A percentile compares a stretch with the other conserved stretches of the same genome.
Evolutionary conservation across 2,888 invertebrate genomes (phyloP).

Genomic region (Tenthredo distinguenda): DNA sequence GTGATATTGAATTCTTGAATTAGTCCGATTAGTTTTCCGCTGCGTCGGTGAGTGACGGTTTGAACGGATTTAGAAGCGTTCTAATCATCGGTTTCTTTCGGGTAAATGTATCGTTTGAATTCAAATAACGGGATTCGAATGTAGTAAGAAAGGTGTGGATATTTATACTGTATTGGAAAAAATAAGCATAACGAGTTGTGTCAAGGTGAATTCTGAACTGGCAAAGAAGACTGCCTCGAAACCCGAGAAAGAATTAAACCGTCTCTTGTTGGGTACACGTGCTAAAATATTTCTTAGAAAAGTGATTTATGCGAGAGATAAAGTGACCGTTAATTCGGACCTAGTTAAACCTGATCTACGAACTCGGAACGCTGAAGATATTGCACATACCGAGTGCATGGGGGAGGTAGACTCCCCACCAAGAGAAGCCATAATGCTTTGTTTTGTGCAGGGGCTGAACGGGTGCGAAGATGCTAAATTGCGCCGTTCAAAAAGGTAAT

Average conservation of each 20-base stretch:
- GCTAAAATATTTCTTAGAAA: slow-evolving; percentile 34
- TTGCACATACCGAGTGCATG: slow-evolving; percentile 62
- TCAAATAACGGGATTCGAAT: too few relatives aligned
- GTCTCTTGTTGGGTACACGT: slow-evolving; percentile 14
- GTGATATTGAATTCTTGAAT: slow-evolving; percentile 21
- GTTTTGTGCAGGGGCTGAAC: slow-evolving; percentile 85
- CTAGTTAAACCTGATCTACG: not conserved
- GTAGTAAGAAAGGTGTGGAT: too few relatives aligned
- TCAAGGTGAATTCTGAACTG: slow-evolving; percentile 11
- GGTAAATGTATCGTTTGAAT: not conserved
- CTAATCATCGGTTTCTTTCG: not conserved
- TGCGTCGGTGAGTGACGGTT: not conserved
- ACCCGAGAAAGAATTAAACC: not conserved
- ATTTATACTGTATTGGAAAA: not conserved
- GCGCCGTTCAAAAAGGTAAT: slow-evolving; percentile 72
- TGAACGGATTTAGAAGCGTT: not conserved
- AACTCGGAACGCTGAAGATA: slow-evolving; percentile 10
- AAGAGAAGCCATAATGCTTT: slow-evolving; percentile 82
- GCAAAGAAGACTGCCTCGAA: not conserved
- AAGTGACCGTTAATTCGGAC: slow-evolving; percentile 39
- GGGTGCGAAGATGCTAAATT: slow-evolving; percentile 72
- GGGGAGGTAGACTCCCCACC: slow-evolving; percentile 68
- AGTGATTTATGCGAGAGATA: slow-evolving; percentile 33
- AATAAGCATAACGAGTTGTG: not conserved
- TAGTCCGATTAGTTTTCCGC: not conserved